phyloP scores from a whole-genome alignment of 2,113 vertebrate genomes.

The Eulacestoma nigropectus region DNA sequence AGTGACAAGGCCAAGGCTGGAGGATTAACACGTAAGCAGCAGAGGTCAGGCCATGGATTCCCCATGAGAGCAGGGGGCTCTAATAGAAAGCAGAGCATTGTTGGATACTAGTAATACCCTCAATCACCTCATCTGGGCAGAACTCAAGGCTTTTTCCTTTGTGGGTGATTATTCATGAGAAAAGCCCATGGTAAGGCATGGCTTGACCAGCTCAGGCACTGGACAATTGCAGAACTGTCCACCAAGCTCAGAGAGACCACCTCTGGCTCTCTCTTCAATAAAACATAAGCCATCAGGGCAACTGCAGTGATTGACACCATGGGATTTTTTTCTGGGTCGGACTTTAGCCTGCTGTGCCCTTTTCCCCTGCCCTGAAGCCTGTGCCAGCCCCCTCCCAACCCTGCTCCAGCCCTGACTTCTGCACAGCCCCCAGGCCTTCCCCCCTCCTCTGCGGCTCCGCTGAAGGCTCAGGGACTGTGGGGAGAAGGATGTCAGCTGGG shows the following conservation, averaged over 20 bases:
- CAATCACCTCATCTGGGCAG: neutral
- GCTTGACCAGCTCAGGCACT: neutral
- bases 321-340: neutral
- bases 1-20: neutral
- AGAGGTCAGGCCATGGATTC: neutral
- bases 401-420: neutral
- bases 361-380: neutral
- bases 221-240: neutral
- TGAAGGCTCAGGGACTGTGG: neutral
- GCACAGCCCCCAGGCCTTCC: neutral
- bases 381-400: neutral
- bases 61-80: neutral
- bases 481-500: neutral
- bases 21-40: neutral
- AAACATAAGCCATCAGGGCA: neutral
- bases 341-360: neutral
- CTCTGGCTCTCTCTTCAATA: neutral
- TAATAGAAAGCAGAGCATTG: neutral
- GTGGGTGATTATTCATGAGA: neutral
- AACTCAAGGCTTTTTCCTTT: neutral
- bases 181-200: neutral
- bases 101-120: neutral
- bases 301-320: fast-evolving
- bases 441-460: neutral
- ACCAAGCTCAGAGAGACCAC: neutral